Evolutionary conservation across 1,140 invertebrate genomes (phyloP).

Genomic region (Spodoptera frugiperda): DNA sequence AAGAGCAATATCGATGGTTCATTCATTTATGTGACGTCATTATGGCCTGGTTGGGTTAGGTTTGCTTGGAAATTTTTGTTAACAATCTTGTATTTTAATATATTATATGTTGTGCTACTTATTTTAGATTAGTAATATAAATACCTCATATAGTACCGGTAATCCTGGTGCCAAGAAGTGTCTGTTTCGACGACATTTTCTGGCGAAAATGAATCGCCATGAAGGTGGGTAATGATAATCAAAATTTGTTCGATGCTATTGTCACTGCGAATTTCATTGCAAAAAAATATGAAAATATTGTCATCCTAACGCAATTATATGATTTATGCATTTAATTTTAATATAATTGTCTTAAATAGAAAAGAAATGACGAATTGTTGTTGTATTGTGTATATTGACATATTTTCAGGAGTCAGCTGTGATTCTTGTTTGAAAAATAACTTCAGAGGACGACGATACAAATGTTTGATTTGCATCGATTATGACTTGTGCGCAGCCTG

Average conservation of each 20-base stretch:
- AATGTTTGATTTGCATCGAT: constrained; percentile 99
- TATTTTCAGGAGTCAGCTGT: constrained; percentile 96
- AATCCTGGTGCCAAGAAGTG: constrained; percentile 81
- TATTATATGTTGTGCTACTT: constrained; percentile 88
- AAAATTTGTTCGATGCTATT: constrained; percentile 85
- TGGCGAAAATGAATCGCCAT: constrained; percentile 93
- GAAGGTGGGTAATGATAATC: constrained; percentile 90
- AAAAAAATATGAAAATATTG: constrained; percentile 54
- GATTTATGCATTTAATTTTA: constrained; percentile 45
- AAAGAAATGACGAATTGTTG: constrained; percentile 50
- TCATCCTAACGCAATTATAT: constrained; percentile 32
- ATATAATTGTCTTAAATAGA: constrained; percentile 32
- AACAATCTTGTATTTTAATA: constrained; percentile 88
- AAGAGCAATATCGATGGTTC: constrained; percentile 45
- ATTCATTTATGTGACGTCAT: constrained; percentile 88
- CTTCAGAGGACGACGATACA: constrained; percentile 98
- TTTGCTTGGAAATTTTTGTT: constrained; percentile 90
- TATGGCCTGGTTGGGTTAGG: constrained; percentile 91
- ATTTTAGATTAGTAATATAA: constrained; percentile 85
- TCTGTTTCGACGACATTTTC: constrained; percentile 84
- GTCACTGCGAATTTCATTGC: constrained; percentile 76
- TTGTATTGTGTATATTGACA: constrained; percentile 66
- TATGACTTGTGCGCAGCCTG: constrained; percentile 99
- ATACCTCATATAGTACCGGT: constrained; percentile 80
- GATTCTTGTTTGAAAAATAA: constrained; percentile 99